Evolutionary conservation across 1,140 invertebrate species (phyloP).

Genomic region (Drosophila hydei): DNA sequence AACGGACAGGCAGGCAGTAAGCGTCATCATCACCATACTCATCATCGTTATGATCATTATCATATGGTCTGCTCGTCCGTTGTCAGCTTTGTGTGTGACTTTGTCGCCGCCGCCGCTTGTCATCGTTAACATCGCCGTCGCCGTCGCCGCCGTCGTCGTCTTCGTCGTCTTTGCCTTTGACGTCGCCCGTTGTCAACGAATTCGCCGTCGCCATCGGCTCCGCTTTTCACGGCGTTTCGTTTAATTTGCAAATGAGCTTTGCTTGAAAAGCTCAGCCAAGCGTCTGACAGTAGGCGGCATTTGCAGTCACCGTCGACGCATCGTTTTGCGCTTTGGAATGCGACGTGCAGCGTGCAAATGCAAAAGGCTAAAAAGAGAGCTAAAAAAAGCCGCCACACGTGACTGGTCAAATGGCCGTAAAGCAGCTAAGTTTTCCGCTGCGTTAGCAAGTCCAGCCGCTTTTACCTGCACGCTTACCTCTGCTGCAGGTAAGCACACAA

Average conservation of each 20-base stretch:
- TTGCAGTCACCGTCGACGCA: conserved; percentile 6
- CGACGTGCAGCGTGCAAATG: conserved; percentile 15
- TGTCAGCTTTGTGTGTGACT: conserved; percentile 80
- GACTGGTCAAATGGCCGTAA: conserved; percentile 23
- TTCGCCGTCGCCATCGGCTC: background rate
- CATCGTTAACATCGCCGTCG: conserved; percentile 32
- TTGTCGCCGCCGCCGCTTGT: conserved; percentile 62
- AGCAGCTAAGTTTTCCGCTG: background rate
- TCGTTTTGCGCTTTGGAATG: conserved; percentile 10
- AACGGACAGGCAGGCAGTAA: conserved; percentile 31
- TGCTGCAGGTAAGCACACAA: background rate
- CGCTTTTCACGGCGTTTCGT: conserved; percentile 54
- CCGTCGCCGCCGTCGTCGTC: conserved; percentile 9
- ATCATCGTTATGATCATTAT: conserved; percentile 11
- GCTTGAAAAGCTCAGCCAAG: conserved; percentile 38
- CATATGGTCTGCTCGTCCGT: conserved; percentile 45
- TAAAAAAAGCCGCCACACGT: conserved; percentile 17
- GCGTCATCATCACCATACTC: conserved; percentile 16
- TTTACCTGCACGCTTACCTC: background rate
- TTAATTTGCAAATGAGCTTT: conserved; percentile 80
- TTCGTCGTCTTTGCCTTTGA: conserved; percentile 6
- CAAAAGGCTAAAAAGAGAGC: background rate
- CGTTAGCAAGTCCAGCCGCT: background rate
- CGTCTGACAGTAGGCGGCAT: conserved; percentile 50
- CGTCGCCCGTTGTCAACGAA: background rate